These are phyloP conservation scores for Lycia hirtaria DNA, from an alignment of 2,888 invertebrate genomes.

Conservation along the genomic window DNA sequence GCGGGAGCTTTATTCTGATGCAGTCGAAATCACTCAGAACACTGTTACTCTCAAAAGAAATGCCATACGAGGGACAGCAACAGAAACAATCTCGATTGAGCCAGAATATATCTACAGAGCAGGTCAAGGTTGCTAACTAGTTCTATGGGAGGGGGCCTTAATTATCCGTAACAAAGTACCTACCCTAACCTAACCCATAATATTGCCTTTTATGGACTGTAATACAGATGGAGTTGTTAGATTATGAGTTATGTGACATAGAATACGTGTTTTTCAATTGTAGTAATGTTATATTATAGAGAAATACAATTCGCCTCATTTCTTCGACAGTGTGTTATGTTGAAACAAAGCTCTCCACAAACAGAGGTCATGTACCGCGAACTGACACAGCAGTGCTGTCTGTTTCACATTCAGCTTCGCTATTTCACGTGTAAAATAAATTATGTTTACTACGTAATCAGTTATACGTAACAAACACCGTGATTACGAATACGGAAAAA, in stretches of 20 bases:
- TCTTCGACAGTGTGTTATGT: too few relatives aligned
- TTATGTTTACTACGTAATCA: too few relatives aligned
- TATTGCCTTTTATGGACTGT: constrained; percentile 4
- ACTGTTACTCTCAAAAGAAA: not conserved
- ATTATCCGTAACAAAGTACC: constrained; percentile 24
- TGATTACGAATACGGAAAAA: too few relatives aligned
- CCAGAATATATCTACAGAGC: not conserved
- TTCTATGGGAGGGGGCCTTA: constrained; percentile 21
- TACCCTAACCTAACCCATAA: constrained; percentile 14
- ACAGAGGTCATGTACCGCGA: too few relatives aligned
- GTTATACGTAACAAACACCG: too few relatives aligned
- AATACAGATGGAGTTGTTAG: not conserved
- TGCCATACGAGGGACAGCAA: not conserved
- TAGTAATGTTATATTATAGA: too few relatives aligned
- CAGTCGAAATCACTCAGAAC: not conserved
- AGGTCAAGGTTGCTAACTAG: constrained; percentile 15
- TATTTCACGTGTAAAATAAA: too few relatives aligned
- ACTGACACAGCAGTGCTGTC: too few relatives aligned
- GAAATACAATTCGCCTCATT: too few relatives aligned
- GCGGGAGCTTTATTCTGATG: not conserved
- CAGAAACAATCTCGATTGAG: not conserved
- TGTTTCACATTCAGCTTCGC: too few relatives aligned
- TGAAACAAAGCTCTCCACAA: too few relatives aligned
- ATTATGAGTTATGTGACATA: not conserved
- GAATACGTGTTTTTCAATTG: not conserved